A percentile compares a stretch with the other conserved stretches of the same genome.
These are phyloP conservation scores for Chrysogorgia sp. DNA, from an alignment of 92 coral and sea anemone species.

Conservation along the genomic window DNA sequence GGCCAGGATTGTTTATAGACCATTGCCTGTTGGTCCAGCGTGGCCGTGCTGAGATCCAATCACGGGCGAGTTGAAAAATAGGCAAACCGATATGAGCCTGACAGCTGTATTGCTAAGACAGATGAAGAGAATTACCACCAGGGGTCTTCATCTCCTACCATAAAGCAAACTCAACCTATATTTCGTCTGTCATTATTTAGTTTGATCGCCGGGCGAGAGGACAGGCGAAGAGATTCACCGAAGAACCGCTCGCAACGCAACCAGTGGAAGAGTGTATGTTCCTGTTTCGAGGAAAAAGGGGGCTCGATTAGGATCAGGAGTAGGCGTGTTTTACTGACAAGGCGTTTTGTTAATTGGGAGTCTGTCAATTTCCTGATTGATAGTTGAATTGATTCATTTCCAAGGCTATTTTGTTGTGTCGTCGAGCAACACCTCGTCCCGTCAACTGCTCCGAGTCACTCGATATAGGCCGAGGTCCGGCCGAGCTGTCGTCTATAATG, in stretches of 20 bases:
- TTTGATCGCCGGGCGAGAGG: slow-evolving; percentile 14
- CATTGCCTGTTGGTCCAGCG: slow-evolving; percentile 24
- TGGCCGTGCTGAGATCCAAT: slow-evolving; percentile 44
- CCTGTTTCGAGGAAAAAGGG: not conserved
- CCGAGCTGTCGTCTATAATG: not conserved
- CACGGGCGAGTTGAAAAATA: slow-evolving; percentile 18
- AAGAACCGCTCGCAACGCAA: not conserved
- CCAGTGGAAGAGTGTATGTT: too few relatives aligned
- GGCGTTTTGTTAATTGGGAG: slow-evolving; percentile 48
- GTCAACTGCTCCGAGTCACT: slow-evolving; percentile 32
- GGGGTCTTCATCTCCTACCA: slow-evolving; percentile 41
- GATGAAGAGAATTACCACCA: slow-evolving; percentile 42
- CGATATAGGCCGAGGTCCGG: not conserved
- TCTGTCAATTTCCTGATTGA: slow-evolving; percentile 99
- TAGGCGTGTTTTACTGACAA: slow-evolving; percentile 43
- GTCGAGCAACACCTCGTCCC: slow-evolving; percentile 22
- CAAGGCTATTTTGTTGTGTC: slow-evolving; percentile 56
- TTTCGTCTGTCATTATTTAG: slow-evolving; percentile 45
- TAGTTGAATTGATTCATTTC: slow-evolving; percentile 94
- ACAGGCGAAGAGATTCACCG: slow-evolving; percentile 12
- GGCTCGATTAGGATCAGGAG: slow-evolving; percentile 11
- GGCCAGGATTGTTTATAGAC: slow-evolving; percentile 24
- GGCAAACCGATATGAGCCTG: slow-evolving; percentile 19
- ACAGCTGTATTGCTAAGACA: slow-evolving; percentile 37
- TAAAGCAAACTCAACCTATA: slow-evolving; percentile 43